Conservation (phyloP, 1,140 invertebrate species). For the Ips nitidus region DNA sequence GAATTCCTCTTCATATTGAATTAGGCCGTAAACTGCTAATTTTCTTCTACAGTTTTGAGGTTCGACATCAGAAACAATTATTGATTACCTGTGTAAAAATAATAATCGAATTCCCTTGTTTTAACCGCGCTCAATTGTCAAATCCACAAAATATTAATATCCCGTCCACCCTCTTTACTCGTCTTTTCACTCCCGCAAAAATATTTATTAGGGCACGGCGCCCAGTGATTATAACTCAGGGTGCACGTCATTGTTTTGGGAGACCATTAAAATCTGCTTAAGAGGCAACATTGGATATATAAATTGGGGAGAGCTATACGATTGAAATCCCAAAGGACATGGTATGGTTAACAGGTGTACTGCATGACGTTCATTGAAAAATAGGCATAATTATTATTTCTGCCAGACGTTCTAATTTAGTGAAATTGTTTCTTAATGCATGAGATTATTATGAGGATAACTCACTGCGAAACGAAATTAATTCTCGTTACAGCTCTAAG, state of each 20-base stretch:
- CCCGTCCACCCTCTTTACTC: constrained; percentile 5
- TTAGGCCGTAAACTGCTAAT: no score
- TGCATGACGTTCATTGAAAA: constrained; percentile 43
- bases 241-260: constrained; percentile 49
- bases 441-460: constrained; percentile 3
- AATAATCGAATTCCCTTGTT: no score
- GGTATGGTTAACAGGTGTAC: constrained; percentile 50
- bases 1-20: constrained; percentile 10
- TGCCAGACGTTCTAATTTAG: constrained; percentile 8
- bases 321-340: constrained; percentile 41
- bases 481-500: neutral
- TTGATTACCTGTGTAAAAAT: no score
- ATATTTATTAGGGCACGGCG: constrained; percentile 46
- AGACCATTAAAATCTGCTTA: constrained; percentile 52
- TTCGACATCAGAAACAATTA: no score
- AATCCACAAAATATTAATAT: constrained; percentile 1
- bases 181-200: constrained; percentile 38
- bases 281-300: constrained; percentile 40
- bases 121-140: neutral
- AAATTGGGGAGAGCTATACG: constrained; percentile 41
- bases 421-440: constrained; percentile 4
- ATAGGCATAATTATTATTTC: constrained; percentile 16
- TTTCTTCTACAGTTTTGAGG: no score
- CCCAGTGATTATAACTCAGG: constrained; percentile 44
- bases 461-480: constrained; percentile 3